Base-by-base conservation (phyloP, 2,797 vertebrate species). In the Acanthis flammea region DNA sequence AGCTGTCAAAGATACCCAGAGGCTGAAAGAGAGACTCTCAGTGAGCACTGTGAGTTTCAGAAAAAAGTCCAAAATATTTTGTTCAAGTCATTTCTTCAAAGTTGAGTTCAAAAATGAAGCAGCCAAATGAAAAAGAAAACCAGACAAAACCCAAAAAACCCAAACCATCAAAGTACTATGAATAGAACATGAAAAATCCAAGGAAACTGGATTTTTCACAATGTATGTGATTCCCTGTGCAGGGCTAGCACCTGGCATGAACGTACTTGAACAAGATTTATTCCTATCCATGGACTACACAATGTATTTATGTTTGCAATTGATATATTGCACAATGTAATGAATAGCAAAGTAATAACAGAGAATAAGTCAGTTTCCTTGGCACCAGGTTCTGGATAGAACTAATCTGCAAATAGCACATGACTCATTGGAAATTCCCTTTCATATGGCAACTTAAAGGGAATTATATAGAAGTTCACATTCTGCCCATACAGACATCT, bases 331-430 rank as follows among this genome's bases (percentile, higher is more conserved):
- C 88, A 78, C 45, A 96, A 94, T 45, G 76, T 37, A 75, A 61
- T 60, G 47, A 80, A 70, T 75, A 92, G 66, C 30, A 83, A 39
- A 74, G 33, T 92, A 95, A 95, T 95, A 88, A 84, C 75, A 94
- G 39, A 58, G 66, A 87, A 75, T 86, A 92, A 84, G 78, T 84
- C 47, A 7, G 88, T 84, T 84, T 86, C 62, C 73, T 91, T 95
- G 70, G 66, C 82, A 95, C 17, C 44, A 48, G 25, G 30, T 66
- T 90, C 62, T 78, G 30, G 21, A 84, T n/a, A 77, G 51, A 21
- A 88, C 78, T 51, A 90, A 88, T 47, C 41, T 88, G 50, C 47
- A 91, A 91, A 83, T 60, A 78, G 58, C 66, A 57, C 25, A n/a
- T 88, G 79, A 94, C 31, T 90, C 83, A 78, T 13, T 70, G 37